Evolutionary conservation across 2,797 vertebrate genomes (phyloP).

Genomic region (Crypturellus tataupa): DNA sequence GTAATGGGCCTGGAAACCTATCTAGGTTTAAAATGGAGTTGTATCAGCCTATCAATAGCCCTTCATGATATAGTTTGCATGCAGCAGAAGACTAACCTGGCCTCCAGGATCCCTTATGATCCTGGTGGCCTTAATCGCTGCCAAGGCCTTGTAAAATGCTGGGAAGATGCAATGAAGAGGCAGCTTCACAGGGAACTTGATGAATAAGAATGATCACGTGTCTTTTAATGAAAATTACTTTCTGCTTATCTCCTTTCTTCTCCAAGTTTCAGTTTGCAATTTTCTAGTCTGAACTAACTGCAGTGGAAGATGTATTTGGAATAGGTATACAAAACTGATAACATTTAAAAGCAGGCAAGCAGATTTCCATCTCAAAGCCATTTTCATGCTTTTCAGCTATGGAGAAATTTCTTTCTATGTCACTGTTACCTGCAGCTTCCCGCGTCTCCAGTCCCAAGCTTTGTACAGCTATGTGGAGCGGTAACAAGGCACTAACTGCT

Average conservation of each 20-base stretch:
- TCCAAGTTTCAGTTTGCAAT: neutral
- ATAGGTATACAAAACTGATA: neutral
- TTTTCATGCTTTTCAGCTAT: neutral
- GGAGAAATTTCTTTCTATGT: neutral
- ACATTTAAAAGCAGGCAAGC: neutral
- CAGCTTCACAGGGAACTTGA: neutral
- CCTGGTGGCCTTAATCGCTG: neutral
- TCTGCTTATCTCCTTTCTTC: slow-evolving; percentile 11
- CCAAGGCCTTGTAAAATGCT: neutral
- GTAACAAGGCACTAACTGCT: neutral
- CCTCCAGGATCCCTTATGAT: neutral
- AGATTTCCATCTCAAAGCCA: neutral
- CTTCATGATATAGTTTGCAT: neutral
- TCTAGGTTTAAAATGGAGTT: neutral
- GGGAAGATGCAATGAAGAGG: neutral
- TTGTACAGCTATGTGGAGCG: neutral
- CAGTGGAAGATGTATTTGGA: neutral
- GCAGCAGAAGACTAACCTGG: neutral
- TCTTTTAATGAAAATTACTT: slow-evolving; percentile 35
- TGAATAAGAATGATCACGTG: neutral
- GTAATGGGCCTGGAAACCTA: neutral
- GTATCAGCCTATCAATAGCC: fast-evolving
- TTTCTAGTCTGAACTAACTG: slow-evolving; percentile 8
- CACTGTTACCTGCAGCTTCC: neutral
- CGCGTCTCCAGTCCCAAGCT: neutral